Conservation (phyloP, 2,797 vertebrate genomes). For the Smutsia gigantea region DNA sequence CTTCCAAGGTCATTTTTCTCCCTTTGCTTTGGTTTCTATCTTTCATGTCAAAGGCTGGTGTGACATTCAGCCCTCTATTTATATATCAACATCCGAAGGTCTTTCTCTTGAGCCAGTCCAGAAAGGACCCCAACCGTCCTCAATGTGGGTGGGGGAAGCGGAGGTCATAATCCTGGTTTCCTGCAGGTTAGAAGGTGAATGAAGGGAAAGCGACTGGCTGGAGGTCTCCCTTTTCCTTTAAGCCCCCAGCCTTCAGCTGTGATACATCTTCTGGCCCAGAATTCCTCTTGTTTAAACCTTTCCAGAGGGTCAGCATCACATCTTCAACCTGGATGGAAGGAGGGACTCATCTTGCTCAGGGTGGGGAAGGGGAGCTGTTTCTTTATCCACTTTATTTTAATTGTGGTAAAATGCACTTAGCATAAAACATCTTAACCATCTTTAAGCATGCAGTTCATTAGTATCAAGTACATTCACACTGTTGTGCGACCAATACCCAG, state of each 20-base stretch:
- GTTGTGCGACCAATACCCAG: background rate
- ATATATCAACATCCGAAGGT: background rate
- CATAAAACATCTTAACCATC: background rate
- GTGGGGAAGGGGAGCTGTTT: background rate
- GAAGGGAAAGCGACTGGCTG: background rate
- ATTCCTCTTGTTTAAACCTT: background rate
- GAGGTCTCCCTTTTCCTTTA: background rate
- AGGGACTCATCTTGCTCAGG: background rate
- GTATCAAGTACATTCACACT: background rate
- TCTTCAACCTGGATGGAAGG: background rate
- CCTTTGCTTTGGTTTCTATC: slow-evolving; percentile 31
- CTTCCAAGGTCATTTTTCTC: slow-evolving; percentile 28
- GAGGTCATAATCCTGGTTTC: background rate
- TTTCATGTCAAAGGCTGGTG: background rate
- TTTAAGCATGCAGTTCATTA: background rate
- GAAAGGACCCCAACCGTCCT: background rate
- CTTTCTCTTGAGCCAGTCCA: slow-evolving; percentile 8
- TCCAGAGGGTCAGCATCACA: background rate
- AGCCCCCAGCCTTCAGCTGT: background rate
- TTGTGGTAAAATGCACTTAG: background rate
- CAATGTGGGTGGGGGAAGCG: background rate
- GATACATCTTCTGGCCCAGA: background rate
- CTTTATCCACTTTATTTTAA: background rate
- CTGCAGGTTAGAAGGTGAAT: background rate
- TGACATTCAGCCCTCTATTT: background rate